Evolutionary conservation across 2,888 invertebrate species (phyloP), one percentile per base, ranked within the genome.

Genomic region (Octonoba sinensis): DNA sequence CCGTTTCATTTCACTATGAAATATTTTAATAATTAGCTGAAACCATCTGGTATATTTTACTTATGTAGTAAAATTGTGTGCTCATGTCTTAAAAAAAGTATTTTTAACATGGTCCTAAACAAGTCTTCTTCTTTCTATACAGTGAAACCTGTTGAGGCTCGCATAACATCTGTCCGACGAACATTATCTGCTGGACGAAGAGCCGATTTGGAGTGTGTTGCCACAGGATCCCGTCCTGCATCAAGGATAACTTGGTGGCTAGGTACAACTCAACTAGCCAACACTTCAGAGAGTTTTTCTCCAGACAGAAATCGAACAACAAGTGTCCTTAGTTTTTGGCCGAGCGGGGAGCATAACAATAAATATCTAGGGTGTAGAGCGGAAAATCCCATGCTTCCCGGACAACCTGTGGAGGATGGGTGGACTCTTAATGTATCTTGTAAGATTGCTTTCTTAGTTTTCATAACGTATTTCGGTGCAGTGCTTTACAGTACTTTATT

Each of bases 231-330:
- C 0, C 46, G 84, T 20, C 85, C 85, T 12, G 81, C 83, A 20
- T 81, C 85, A n/a, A 67, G 77, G 11, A 85, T 85, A 47, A 60
- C 75, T 1, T 85, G 85, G 85, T 83, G 74, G 79, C 60, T 84
- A 20, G 84, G 81, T 27, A 73, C 72, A 1, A 66, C 62, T 6
- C 76, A 69, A 18, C 71, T 82, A 11, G 56, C 72, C 6, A 82
- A 82, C 54, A 70, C 82, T 3, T 59, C 82, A 0, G 84, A 84
- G 51, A 81, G 73, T 46, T 79, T 74, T 15, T 67, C 76, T 0
- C 72, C 67, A 12, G 85, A 85, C 57, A 83, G 84, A 16, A 86
- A 86, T 69, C 67, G 82, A n/a, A 86, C 86, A 22, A 82, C 84
- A 20, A 85, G 84, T 56, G 71, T 84, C 24, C 74, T 85, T 20